Conservation (phyloP, 2,113 vertebrate species). For the Brachionichthys hirsutus region DNA sequence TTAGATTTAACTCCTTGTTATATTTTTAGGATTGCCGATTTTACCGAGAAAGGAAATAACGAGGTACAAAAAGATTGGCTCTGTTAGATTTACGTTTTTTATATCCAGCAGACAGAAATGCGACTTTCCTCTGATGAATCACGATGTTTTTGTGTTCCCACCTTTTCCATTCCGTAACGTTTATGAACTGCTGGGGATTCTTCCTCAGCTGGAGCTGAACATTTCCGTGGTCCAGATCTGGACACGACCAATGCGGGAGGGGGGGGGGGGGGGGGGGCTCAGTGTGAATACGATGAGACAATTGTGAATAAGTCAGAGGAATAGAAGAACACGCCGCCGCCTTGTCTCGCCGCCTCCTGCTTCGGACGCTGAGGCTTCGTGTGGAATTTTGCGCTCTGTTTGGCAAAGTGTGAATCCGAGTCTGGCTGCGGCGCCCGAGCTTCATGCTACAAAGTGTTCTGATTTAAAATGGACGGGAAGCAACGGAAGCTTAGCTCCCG, state of each 20-base stretch:
- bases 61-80: slow-evolving; percentile 13
- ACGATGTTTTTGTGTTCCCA: neutral
- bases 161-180: too few species aligned
- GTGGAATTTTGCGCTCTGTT: slow-evolving; percentile 69
- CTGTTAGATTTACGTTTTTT: slow-evolving; percentile 1
- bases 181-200: neutral
- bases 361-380: slow-evolving; percentile 32
- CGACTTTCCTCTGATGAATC: slow-evolving; percentile 9
- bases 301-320: slow-evolving; percentile 56
- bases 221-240: neutral
- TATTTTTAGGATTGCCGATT: slow-evolving; percentile 21
- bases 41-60: slow-evolving; percentile 19
- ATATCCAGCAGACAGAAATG: slow-evolving; percentile 5
- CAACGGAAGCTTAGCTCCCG: slow-evolving; percentile 14
- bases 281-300: slow-evolving; percentile 59
- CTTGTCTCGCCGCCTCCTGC: slow-evolving; percentile 39
- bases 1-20: slow-evolving; percentile 19
- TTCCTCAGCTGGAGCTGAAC: neutral
- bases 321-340: slow-evolving; percentile 46
- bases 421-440: slow-evolving; percentile 22
- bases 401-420: slow-evolving; percentile 64
- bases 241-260: slow-evolving; percentile 7
- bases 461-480: slow-evolving; percentile 66
- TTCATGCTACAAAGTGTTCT: slow-evolving; percentile 53
- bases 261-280: too few species aligned